Percentiles rank a stretch among this genome's conserved stretches.
These are phyloP conservation scores for Netelia fuscicornis DNA, from an alignment of 2,888 invertebrate species.

Conservation along the genomic window DNA sequence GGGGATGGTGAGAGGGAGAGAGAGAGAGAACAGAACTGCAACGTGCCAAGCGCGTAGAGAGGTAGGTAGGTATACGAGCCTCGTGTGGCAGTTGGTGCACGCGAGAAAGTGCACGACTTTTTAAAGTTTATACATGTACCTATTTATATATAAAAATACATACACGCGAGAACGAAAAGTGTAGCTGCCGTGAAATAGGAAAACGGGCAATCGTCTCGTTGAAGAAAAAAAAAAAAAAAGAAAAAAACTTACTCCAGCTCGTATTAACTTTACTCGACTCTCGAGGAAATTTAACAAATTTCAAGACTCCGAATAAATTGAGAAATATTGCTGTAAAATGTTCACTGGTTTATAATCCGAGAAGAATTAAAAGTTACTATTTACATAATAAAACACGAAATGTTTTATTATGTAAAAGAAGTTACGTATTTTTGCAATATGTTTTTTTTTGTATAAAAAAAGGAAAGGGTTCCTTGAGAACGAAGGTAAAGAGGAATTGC, in stretches of 20 bases:
- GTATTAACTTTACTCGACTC: no score
- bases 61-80: conserved; percentile 7
- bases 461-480: neutral
- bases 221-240: no score
- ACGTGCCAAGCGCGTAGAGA: conserved; percentile 28
- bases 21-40: conserved; percentile 4
- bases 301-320: no score
- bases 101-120: conserved; percentile 43
- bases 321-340: no score
- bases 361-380: no score
- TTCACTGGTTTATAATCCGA: no score
- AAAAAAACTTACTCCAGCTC: no score
- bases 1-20: neutral
- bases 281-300: no score
- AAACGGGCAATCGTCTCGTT: conserved; percentile 39
- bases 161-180: neutral
- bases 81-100: conserved; percentile 38
- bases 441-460: neutral
- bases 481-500: neutral
- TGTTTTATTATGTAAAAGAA: no score
- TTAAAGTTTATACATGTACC: neutral
- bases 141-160: neutral
- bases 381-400: no score
- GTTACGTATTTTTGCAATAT: neutral
- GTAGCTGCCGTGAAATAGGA: conserved; percentile 56